Base-by-base conservation (phyloP, 2,797 vertebrate species). In the Trachops cirrhosus region DNA sequence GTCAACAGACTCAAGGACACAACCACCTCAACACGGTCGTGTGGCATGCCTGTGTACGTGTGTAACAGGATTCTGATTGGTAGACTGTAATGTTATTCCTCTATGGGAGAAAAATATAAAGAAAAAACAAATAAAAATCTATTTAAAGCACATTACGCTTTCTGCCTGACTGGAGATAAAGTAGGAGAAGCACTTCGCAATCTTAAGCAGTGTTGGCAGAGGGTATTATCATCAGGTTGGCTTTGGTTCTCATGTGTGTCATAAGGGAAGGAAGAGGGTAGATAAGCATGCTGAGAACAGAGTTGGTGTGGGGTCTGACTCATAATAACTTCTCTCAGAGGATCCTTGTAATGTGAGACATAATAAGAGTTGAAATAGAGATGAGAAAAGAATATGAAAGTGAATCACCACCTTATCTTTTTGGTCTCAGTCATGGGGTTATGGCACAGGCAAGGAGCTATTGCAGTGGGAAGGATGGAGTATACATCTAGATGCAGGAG, bases 101-200 rank as follows among this genome's bases (percentile, higher is more conserved):
- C 97, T 97, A 98, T 96, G 97, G 94, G 97, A 97, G 97, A 98
- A 97, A 96, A 98, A 98, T 98, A 98, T 98, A 98, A 98, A 98
- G 96, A 94, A 93, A 96, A 96, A 97, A 98, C 84, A 98, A 98
- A 98, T 98, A 98, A 98, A 97, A 98, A 98, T 97, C 78, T 96
- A 98, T 98, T 98, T 98, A 98, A 98, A 98, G 94, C 97, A 97
- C 89, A 83, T 84, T 86, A 91, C 59, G n/a, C 71, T 84, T 93
- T 90, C 68, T 93, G 64, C 67, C 92, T 93, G 68, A 86, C 48
- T 95, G 94, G 54, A 96, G 32, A 75, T 96, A 19, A 94, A 88
- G 44, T 71, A 68, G 86, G 26, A 89, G 86, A 68, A 94, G 64
- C 84, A 94, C 85, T 89, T 26, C 84, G 79, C 74, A 73, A 82